Evolutionary conservation across 2,113 vertebrate species (phyloP), one percentile per base, ranked within the genome.

Genomic region (Cyanoderma ruficeps): DNA sequence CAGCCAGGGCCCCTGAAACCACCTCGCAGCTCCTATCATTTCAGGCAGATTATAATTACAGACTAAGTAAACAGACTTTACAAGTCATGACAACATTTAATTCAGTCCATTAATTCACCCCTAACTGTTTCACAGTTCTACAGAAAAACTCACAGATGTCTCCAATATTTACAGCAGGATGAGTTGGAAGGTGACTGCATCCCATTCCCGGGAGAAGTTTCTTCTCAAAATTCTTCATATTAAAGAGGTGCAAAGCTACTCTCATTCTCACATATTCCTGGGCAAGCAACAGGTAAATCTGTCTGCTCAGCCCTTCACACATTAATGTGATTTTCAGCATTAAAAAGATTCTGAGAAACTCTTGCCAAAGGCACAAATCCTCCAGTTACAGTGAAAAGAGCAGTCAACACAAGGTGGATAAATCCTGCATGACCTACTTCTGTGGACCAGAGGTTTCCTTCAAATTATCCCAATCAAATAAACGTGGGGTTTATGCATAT

Each of bases 71-170:
- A 80, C 56, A 42, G 85, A 91, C 71, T 95, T 85, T 70, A 85
- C 70, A 67, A 75, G 55, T 23, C 64, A 83, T 90, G 68, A 56
- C 84, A 90, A 83, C 90, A 81, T 85, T 91, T 92, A 86, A 81
- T 93, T 86, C 92, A 63, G 82, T 25, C 67, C 59, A 83, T 96
- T 96, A 94, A 94, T 75, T 47, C 76, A 65, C 59, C 55, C 71
- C 76, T 69, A 42, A 87, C 74, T 71, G 77, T 55, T 83, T 47
- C 63, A 59, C 67, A 50, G 82, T 46, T 85, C 59, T 64, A 19
- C 52, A 49, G 63, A 67, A 70, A 70, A 77, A 20, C 59, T 85
- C 33, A 0, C 64, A 80, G 78, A 50, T 70, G 59, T 72, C 74
- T 93, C 68, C 35, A 67, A 24, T 67, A 55, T 64, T 94, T 89